Percentiles rank a stretch among this genome's conserved stretches.
Evolutionary conservation across 2,113 vertebrate species (phyloP).

Genomic region (Calyptomena viridis): DNA sequence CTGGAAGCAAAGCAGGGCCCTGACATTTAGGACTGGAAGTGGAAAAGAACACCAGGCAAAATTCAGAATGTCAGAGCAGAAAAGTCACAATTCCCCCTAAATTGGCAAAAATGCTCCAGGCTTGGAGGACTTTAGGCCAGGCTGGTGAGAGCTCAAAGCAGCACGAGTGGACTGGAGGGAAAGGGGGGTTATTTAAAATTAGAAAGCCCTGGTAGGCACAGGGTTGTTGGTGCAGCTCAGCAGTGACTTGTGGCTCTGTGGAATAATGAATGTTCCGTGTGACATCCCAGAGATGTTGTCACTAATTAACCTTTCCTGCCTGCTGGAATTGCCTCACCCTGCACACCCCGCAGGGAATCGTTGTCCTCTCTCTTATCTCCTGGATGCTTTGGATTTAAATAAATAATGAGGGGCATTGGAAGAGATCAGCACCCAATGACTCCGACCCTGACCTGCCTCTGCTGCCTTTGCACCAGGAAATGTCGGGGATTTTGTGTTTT

Average conservation of each 20-base stretch:
- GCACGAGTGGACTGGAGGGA: neutral
- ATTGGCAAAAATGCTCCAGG: neutral
- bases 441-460: neutral
- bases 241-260: neutral
- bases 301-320: neutral
- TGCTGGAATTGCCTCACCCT: neutral
- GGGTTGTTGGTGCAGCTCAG: neutral
- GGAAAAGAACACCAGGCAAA: too few species aligned
- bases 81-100: neutral
- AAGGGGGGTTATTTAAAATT: neutral
- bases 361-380: neutral
- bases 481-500: neutral
- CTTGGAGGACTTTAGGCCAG: neutral
- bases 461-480: neutral
- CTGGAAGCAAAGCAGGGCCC: neutral
- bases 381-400: neutral
- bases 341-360: neutral
- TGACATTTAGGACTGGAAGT: neutral
- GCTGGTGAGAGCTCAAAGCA: neutral
- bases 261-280: neutral
- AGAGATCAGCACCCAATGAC: neutral
- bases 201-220: neutral
- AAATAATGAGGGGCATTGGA: rapidly evolving
- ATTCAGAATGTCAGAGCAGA: neutral
- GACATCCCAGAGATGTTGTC: neutral